Conservation (phyloP, 2,797 vertebrate species). For the Distichodus sexfasciatus region DNA sequence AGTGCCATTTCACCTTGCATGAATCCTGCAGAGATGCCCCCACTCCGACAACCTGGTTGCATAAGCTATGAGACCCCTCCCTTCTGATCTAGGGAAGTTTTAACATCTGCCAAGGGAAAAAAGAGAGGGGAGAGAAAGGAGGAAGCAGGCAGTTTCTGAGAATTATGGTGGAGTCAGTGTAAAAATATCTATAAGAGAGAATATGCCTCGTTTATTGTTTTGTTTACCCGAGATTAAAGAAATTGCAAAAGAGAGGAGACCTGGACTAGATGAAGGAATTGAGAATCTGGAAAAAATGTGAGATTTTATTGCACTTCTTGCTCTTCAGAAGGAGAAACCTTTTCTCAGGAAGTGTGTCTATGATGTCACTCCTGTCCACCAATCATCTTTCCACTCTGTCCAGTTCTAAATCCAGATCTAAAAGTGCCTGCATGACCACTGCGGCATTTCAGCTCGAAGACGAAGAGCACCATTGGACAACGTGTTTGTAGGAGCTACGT, state of each 20-base stretch:
- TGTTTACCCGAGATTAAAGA: neutral
- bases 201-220: neutral
- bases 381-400: no score
- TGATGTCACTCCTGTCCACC: neutral
- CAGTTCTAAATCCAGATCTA: no score
- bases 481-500: no score
- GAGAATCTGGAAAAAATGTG: neutral
- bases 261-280: neutral
- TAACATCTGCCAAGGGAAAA: neutral
- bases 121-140: neutral
- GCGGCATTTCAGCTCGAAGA: no score
- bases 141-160: no score
- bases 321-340: neutral
- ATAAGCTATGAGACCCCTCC: slow-evolving; percentile 9
- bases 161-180: neutral
- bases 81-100: neutral
- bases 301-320: neutral
- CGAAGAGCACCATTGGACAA: no score
- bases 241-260: neutral
- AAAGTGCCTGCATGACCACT: no score
- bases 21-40: slow-evolving; percentile 5
- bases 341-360: neutral
- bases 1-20: neutral
- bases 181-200: no score
- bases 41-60: neutral